Evolutionary conservation across 2,888 invertebrate species (phyloP).

Genomic region (Rotaria magnacalcarata): DNA sequence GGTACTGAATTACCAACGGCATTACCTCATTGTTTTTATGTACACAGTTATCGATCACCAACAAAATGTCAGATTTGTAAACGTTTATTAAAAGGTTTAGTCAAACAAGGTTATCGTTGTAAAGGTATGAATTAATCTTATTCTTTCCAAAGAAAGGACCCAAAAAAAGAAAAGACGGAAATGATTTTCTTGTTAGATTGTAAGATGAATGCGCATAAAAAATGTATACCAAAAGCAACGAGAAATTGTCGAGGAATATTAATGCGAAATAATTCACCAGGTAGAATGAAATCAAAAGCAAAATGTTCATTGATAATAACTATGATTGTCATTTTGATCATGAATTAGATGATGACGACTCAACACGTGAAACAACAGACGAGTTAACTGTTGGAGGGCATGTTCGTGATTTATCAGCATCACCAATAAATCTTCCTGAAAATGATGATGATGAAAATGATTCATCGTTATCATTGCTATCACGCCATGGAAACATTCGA

Average conservation of each 20-base stretch:
- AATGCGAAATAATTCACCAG: background rate
- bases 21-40: constrained; percentile 90
- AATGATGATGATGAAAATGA: constrained; percentile 11
- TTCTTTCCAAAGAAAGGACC: background rate
- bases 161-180: too few relatives aligned
- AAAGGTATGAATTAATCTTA: constrained; percentile 64
- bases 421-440: background rate
- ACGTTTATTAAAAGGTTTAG: constrained; percentile 85
- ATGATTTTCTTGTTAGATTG: constrained; percentile 65
- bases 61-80: constrained; percentile 93
- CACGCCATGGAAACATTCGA: constrained; percentile 72
- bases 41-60: constrained; percentile 91
- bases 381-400: background rate
- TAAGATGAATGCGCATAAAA: constrained; percentile 89
- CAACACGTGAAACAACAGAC: background rate
- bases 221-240: constrained; percentile 81
- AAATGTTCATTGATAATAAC: background rate
- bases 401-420: background rate
- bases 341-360: constrained; percentile 3
- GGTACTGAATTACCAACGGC: constrained; percentile 46
- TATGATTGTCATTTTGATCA: background rate
- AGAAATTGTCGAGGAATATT: constrained; percentile 68
- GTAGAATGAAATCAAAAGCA: background rate
- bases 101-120: constrained; percentile 88
- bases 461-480: background rate